Evolutionary conservation across 2,113 vertebrate genomes (phyloP).

Genomic region (Willisornis vidua): DNA sequence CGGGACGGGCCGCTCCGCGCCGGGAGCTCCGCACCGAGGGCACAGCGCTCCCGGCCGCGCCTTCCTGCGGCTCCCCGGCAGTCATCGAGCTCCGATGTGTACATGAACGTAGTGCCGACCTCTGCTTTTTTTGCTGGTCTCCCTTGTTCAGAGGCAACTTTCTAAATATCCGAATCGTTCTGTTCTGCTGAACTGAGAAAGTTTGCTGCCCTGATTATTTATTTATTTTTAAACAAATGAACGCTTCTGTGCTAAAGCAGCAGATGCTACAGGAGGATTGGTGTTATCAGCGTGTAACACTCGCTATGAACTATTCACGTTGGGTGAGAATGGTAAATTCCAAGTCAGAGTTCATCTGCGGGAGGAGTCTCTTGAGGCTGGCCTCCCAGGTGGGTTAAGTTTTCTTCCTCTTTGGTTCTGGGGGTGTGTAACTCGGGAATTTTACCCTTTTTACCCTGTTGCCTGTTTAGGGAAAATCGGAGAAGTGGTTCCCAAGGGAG

Average conservation of each 20-base stretch:
- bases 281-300: not conserved
- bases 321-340: not conserved
- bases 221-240: not conserved
- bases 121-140: not conserved
- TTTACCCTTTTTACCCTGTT: not conserved
- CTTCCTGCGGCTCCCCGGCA: not conserved
- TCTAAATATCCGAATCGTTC: not conserved
- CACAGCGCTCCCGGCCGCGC: not conserved
- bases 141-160: no score
- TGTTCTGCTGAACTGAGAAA: not conserved
- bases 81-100: fast-evolving
- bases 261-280: no score
- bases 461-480: not conserved
- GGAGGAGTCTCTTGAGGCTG: not conserved
- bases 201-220: not conserved
- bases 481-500: not conserved
- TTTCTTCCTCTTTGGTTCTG: fast-evolving
- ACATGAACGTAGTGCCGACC: not conserved
- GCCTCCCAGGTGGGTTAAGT: not conserved
- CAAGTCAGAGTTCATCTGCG: not conserved
- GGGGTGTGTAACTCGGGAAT: not conserved
- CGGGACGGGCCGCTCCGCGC: not conserved
- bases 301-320: not conserved
- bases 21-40: fast-evolving
- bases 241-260: not conserved